These are phyloP conservation scores for Sebastes alutus DNA, from an alignment of 2,797 vertebrate species.

Conservation along the genomic window DNA sequence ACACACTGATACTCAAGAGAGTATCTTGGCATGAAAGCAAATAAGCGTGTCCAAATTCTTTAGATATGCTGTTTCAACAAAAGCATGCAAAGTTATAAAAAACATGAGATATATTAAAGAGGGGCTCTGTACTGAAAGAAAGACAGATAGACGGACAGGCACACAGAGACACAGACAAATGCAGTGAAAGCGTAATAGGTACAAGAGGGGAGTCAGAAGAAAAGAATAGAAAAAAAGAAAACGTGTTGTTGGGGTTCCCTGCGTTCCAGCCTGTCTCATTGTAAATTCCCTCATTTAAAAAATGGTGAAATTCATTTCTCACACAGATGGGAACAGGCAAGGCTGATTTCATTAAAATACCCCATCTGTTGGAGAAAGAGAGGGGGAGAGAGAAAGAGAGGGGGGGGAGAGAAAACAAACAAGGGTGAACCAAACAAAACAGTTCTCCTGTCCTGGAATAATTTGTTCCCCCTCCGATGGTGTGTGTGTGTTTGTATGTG, in stretches of 20 bases:
- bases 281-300: constrained; percentile 76
- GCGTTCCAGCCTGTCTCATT: constrained; percentile 69
- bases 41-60: neutral
- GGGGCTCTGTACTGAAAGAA: neutral
- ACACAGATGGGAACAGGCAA: constrained; percentile 81
- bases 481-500: constrained; percentile 18
- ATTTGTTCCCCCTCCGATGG: constrained; percentile 63
- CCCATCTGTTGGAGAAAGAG: constrained; percentile 72
- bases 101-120: constrained; percentile 7
- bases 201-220: constrained; percentile 13
- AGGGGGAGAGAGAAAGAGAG: constrained; percentile 8
- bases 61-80: neutral
- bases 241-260: constrained; percentile 48
- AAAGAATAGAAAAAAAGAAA: neutral
- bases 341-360: constrained; percentile 79
- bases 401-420: constrained; percentile 40
- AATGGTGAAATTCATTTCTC: constrained; percentile 80
- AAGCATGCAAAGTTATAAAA: neutral
- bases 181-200: constrained; percentile 26
- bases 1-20: neutral
- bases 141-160: neutral
- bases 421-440: constrained; percentile 74
- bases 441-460: constrained; percentile 69
- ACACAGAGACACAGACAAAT: constrained; percentile 23
- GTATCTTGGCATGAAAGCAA: neutral